Percentiles rank a stretch among this genome's conserved stretches.
These are phyloP conservation scores for Upupa epops DNA, from an alignment of 2,113 vertebrate genomes.

Conservation along the genomic window DNA sequence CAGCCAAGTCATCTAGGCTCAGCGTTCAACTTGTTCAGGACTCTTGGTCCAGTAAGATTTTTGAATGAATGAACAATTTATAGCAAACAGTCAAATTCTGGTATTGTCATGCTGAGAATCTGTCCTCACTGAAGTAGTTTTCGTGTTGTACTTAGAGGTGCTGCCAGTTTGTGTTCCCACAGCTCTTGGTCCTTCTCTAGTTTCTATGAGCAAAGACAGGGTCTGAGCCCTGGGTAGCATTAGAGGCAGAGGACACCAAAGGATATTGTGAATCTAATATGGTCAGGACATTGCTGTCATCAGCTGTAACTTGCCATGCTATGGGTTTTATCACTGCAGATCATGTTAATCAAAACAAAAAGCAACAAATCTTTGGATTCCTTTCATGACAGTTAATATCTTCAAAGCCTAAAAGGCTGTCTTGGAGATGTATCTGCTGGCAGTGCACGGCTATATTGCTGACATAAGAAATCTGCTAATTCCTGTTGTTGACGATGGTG, in stretches of 20 bases:
- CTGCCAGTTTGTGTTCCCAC: neutral
- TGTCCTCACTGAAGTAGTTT: neutral
- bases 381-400: slow-evolving; percentile 13
- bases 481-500: neutral
- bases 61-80: neutral
- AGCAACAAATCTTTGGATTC: neutral
- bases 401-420: neutral
- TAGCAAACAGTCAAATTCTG: neutral
- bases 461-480: neutral
- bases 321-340: neutral
- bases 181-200: neutral
- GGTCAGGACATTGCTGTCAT: neutral
- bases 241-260: neutral
- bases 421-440: neutral
- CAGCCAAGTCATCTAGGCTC: neutral
- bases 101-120: neutral
- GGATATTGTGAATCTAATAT: neutral
- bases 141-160: no score
- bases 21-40: neutral
- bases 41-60: neutral
- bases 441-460: neutral
- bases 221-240: neutral
- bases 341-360: neutral
- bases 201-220: neutral
- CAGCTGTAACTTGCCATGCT: neutral